Evolutionary conservation across 2,797 vertebrate genomes (phyloP).

Genomic region (Nyctibius grandis): DNA sequence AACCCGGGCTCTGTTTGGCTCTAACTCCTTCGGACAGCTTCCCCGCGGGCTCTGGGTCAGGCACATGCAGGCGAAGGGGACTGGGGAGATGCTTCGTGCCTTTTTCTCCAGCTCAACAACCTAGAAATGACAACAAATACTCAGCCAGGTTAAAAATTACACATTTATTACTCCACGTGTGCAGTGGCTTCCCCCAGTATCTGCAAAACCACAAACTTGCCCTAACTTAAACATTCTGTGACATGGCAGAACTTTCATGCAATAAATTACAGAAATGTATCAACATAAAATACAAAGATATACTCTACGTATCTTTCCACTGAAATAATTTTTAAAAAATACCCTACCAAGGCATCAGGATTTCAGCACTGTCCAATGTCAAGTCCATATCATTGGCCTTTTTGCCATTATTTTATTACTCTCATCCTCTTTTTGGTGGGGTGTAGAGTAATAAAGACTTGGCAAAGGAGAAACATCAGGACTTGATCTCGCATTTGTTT

Average conservation of each 20-base stretch:
- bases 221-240: not conserved
- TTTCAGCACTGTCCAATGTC: not conserved
- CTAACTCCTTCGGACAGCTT: slow-evolving; percentile 15
- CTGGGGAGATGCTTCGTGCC: fast-evolving
- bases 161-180: slow-evolving; percentile 52
- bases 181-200: not conserved
- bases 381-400: not conserved
- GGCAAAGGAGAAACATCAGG: not conserved
- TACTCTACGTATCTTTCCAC: slow-evolving; percentile 9
- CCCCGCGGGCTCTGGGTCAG: slow-evolving; percentile 7
- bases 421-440: not conserved
- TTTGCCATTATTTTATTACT: not conserved
- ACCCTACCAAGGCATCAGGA: not conserved
- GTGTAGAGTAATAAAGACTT: not conserved
- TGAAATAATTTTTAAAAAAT: not conserved
- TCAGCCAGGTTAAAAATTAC: slow-evolving; percentile 37
- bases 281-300: slow-evolving; percentile 37
- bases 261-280: slow-evolving; percentile 47
- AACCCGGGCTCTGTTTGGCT: not conserved
- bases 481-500: not conserved
- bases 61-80: not conserved
- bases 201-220: slow-evolving; percentile 20
- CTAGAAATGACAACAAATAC: not conserved
- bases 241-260: slow-evolving; percentile 39
- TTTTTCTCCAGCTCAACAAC: not conserved